These are phyloP conservation scores for Sorex fumeus DNA, from an alignment of 2,113 vertebrate species.

Conservation along the genomic window DNA sequence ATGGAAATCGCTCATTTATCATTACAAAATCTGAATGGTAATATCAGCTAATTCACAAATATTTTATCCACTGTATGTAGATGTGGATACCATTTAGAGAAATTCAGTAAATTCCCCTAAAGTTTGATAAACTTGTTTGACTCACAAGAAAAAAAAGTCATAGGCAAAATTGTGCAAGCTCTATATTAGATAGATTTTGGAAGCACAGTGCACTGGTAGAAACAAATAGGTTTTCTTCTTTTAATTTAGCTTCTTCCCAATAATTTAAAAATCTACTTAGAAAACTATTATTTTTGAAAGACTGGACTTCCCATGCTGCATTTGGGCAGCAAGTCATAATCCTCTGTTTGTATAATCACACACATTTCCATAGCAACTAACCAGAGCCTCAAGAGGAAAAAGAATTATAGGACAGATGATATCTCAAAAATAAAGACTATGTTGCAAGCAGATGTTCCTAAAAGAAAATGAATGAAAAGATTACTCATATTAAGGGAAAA, in stretches of 20 bases:
- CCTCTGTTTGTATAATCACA: constrained; percentile 32
- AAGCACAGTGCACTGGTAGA: neutral
- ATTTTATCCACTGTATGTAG: constrained; percentile 34
- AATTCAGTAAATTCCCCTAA: constrained; percentile 11
- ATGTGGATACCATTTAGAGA: constrained; percentile 28
- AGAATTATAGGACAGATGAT: constrained; percentile 40
- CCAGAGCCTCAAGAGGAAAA: constrained; percentile 13
- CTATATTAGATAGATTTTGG: constrained; percentile 17
- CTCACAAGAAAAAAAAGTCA: constrained; percentile 54
- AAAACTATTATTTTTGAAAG: neutral
- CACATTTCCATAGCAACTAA: constrained; percentile 58
- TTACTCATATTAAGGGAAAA: constrained; percentile 41
- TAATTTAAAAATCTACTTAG: constrained; percentile 50
- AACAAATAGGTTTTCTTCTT: constrained; percentile 15
- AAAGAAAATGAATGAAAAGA: constrained; percentile 68
- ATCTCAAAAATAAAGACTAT: constrained; percentile 58
- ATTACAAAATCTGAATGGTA: constrained; percentile 56
- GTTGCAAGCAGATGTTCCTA: constrained; percentile 67
- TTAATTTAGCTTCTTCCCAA: neutral
- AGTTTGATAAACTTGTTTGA: constrained; percentile 39
- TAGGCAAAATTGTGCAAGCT: neutral
- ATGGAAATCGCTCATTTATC: constrained; percentile 54
- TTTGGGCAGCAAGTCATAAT: constrained; percentile 51
- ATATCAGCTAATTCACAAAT: constrained; percentile 11
- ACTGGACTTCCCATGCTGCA: constrained; percentile 25